phyloP scores from a whole-genome alignment of 2,888 invertebrate genomes.

The Mechanitis messenoides region DNA sequence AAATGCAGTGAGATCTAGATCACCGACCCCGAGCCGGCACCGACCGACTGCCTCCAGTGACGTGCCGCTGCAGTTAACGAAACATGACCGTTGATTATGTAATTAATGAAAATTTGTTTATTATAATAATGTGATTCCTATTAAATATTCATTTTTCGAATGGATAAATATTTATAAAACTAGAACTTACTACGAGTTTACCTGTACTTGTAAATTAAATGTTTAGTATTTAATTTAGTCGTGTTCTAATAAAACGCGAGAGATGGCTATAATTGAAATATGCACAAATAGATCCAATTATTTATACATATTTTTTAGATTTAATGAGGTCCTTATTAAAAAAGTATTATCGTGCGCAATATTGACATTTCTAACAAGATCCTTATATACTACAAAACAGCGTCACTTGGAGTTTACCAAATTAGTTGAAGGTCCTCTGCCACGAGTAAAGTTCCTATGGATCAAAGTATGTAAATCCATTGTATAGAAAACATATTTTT shows the following conservation, averaged over 20 bases:
- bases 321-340: conserved; percentile 23
- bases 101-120: conserved; percentile 45
- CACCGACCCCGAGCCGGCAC: conserved; percentile 64
- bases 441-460: conserved; percentile 25
- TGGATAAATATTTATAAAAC: conserved; percentile 49
- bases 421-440: background rate
- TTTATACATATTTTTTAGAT: conserved; percentile 25
- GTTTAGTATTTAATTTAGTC: conserved; percentile 51
- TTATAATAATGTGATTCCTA: conserved; percentile 56
- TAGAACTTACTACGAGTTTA: conserved; percentile 34
- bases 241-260: conserved; percentile 56
- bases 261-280: conserved; percentile 46
- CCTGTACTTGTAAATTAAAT: conserved; percentile 59
- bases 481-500: conserved; percentile 1
- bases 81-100: conserved; percentile 79
- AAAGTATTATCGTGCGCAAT: conserved; percentile 16
- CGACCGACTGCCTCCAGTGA: conserved; percentile 53
- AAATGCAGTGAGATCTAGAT: conserved; percentile 62
- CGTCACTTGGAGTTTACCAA: background rate
- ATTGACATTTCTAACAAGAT: conserved; percentile 23
- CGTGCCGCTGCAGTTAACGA: conserved; percentile 82
- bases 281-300: conserved; percentile 53
- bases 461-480: conserved; percentile 3
- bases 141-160: conserved; percentile 57
- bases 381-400: conserved; percentile 6